These are phyloP conservation scores for Corythornis cristatus DNA, from an alignment of 2,113 vertebrate species.

Conservation along the genomic window DNA sequence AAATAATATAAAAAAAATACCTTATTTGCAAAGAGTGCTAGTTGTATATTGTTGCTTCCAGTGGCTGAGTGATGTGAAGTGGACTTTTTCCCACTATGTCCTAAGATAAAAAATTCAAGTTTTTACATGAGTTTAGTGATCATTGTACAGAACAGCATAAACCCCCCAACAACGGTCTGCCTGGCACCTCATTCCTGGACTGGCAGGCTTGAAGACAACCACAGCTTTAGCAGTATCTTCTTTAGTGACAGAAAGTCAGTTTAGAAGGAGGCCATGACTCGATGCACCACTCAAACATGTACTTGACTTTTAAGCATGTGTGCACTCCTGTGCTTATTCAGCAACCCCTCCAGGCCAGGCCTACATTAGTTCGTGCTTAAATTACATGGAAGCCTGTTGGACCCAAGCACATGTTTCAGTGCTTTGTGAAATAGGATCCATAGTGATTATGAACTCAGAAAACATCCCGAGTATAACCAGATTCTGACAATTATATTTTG, in stretches of 20 bases:
- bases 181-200: not conserved
- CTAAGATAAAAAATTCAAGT: not conserved
- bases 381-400: not conserved
- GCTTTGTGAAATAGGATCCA: not conserved
- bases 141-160: not conserved
- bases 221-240: not conserved
- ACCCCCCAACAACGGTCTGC: not conserved
- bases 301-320: not conserved
- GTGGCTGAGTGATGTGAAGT: not conserved
- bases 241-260: not conserved
- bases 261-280: not conserved
- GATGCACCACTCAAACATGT: not conserved
- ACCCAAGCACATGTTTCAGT: not conserved
- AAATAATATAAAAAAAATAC: too few relatives aligned
- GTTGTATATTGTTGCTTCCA: not conserved
- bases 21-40: not conserved
- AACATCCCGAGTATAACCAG: not conserved
- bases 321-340: not conserved
- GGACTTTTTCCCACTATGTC: not conserved
- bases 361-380: not conserved
- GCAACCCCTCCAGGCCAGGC: not conserved
- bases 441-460: not conserved
- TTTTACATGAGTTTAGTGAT: not conserved
- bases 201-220: accelerated
- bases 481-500: not conserved